Base-by-base conservation (phyloP, 2,888 invertebrate species). In the Agrotis clavis region DNA sequence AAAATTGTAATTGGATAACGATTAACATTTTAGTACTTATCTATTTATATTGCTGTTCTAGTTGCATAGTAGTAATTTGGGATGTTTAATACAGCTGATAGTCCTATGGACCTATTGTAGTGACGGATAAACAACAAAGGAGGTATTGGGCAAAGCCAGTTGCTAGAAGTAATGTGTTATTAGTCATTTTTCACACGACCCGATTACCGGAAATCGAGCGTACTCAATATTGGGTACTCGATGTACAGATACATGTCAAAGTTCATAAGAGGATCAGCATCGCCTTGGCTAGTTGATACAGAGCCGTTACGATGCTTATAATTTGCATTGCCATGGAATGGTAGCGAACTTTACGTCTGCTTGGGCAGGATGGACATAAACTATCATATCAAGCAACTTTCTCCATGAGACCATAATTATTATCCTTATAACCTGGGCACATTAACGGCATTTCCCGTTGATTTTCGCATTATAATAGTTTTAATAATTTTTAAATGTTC, bases 1-100 rank as follows among this genome's bases (percentile, higher is more conserved):
- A 57, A 85, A 74, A 68, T 76, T 71, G 1, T 71, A 71, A 71
- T 63, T 84, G 61, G 47, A 67, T 67, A 73, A 75, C 13, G 1
- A 63, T 67, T 70, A 70, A 71, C 30, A 59, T 72, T 48, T 61
- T 64, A 77, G 71, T 71, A 82, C 70, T 82, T 82, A 73, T 74
- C 56, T 72, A 72, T 82, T 69, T 71, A 75, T 60, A 77, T 71
- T 67, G 60, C 48, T 72, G 57, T 48, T 76, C 5, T 74, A 75
- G 71, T 69, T 47, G 45, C 67, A n/a, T n/a, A 1, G 35, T 75
- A 85, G 73, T 72, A 18, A 65, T 63, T 77, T 63, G 64, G 51
- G 18, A 61, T 65, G 48, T 77, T 25, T 35, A 41, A 54, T 30
- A 60, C 62, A 47, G 59, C 59, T 67, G 41, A 77, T 64, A 64